Conservation (phyloP, 2,888 invertebrate species). For the Dromius quadrimaculatus region DNA sequence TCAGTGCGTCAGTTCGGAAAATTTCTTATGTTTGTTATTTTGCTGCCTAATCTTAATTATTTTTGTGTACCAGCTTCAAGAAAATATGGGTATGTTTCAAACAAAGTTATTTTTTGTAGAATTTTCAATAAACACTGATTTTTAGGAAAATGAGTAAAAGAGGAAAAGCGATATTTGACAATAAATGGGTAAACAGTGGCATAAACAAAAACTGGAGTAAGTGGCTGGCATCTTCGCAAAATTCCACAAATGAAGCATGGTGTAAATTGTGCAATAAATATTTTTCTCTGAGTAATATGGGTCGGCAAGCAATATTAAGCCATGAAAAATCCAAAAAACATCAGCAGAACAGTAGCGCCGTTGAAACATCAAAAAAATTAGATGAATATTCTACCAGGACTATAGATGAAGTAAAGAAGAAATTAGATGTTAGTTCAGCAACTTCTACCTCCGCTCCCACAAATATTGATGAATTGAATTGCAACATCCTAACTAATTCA, state of each 20-base stretch:
- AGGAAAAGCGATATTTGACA: not conserved
- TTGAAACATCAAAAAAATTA: not conserved
- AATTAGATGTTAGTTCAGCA: not conserved
- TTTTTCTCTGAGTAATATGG: not conserved
- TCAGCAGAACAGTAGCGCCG: not conserved
- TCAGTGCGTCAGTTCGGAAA: too few species aligned
- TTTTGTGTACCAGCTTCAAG: too few species aligned
- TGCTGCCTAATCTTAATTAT: too few species aligned
- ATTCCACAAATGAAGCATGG: constrained; percentile 1
- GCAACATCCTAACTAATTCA: not conserved
- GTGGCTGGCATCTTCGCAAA: not conserved
- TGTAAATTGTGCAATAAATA: not conserved
- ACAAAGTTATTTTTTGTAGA: too few species aligned
- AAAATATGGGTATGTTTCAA: too few species aligned
- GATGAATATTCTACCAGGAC: not conserved
- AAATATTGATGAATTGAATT: not conserved
- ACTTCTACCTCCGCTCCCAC: not conserved
- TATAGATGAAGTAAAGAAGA: not conserved
- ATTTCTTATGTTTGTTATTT: too few species aligned
- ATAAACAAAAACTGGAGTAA: not conserved
- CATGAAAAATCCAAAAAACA: constrained; percentile 1
- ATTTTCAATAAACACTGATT: not conserved
- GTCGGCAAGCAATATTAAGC: constrained; percentile 1
- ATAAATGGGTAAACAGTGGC: not conserved
- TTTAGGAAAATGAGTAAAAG: constrained; percentile 3